Base-by-base conservation (phyloP, 2,888 invertebrate genomes). In the Neocrepidodera transversa region DNA sequence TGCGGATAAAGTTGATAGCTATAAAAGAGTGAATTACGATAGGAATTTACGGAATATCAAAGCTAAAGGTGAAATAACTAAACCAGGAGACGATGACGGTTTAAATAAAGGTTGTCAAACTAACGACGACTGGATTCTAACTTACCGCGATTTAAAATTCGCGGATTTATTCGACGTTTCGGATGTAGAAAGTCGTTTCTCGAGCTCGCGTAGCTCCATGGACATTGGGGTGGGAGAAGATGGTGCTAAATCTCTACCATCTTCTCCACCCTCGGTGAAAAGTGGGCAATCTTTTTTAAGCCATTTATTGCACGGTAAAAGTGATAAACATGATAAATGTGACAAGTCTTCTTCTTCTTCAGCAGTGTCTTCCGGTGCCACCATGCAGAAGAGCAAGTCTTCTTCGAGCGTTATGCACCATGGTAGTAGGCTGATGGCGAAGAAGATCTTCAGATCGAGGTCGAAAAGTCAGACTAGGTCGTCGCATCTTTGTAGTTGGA, bases 371-470 rank as follows among this genome's bases (percentile, higher is more conserved):
- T 80, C 85, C 82, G 86, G 87, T 71, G 78, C 79, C 73, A 86
- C 87, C 78, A 93, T 93, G 93, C 92, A 93, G 86, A 93, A 93
- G 83, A 93, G 92, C 74, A 92, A 93, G 79, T 92, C 92, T 20
- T 91, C 92, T 69, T 91, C 92, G 76, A 92, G 91, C 82, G 92
- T 93, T 78, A 90, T 92, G 77, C 91, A 91, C 71, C 85, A 85
- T 71, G 84, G 85, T 43, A 83, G 84, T 69, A 78, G 84, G 78
- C 86, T 91, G 78, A 91, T 93, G 71, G 87, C 92, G 75, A 91
- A 90, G 82, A 90, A 90, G 79, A 88, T 94, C 75, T 93, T 92
- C 88, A 86, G 90, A 75, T 88, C 91, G 68, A 83, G 94, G 73
- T 92, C 92, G 69, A 92, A 93, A 76, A 91, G 91, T 75, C 90